Evolutionary conservation across 2,113 vertebrate genomes (phyloP).

Genomic region (Fregetta grallaria): DNA sequence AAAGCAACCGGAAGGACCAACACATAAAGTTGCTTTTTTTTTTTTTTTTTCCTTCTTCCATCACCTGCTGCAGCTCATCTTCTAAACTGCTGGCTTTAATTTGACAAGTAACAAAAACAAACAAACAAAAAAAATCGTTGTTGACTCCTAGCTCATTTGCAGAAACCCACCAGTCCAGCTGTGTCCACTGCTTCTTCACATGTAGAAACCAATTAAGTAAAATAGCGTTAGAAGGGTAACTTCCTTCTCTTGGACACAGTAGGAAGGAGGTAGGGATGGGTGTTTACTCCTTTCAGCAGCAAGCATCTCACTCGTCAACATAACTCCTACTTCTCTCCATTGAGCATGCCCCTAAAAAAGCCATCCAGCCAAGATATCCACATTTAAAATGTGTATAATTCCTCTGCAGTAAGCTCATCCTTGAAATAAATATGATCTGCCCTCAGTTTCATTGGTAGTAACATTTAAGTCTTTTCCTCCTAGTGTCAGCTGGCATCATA

Average conservation of each 20-base stretch:
- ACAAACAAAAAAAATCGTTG: background rate
- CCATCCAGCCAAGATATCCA: background rate
- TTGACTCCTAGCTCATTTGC: background rate
- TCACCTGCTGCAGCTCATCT: background rate
- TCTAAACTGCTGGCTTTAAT: background rate
- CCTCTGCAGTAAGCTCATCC: background rate
- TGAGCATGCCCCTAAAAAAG: background rate
- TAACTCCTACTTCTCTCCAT: background rate
- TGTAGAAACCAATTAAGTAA: background rate
- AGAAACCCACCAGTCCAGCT: background rate
- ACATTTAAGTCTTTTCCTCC: background rate
- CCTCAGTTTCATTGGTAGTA: background rate
- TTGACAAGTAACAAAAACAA: background rate
- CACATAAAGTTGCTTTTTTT: background rate
- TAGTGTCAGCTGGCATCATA: background rate
- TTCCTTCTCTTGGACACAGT: background rate
- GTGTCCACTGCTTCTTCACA: background rate
- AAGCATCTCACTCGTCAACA: background rate
- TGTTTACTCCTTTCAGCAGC: background rate
- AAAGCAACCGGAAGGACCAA: slow-evolving; percentile 15
- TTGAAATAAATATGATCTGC: background rate
- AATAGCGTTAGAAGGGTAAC: background rate
- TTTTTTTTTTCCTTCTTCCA: background rate
- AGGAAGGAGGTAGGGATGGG: background rate
- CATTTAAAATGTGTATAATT: background rate